These are phyloP conservation scores for Linyphia triangularis DNA, from an alignment of 2,888 invertebrate species.

Conservation along the genomic window DNA sequence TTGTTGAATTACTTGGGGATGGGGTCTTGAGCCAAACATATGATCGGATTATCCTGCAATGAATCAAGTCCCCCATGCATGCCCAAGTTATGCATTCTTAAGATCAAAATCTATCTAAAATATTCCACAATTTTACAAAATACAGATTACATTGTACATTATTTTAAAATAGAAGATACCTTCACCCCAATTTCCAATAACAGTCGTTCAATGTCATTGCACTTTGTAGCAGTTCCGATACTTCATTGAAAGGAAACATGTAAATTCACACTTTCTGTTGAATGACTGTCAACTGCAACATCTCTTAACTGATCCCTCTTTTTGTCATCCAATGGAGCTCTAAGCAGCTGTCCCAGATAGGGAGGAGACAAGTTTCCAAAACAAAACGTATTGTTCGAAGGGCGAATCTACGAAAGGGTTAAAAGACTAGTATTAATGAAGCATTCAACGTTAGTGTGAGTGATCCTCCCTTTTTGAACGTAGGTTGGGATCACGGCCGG, in stretches of 20 bases:
- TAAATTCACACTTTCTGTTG: neutral
- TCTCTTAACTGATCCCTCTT: neutral
- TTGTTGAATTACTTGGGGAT: too few relatives aligned
- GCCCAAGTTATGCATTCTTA: too few relatives aligned
- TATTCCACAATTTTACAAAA: too few relatives aligned
- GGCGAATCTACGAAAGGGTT: slow-evolving; percentile 48
- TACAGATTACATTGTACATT: too few relatives aligned
- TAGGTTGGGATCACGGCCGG: slow-evolving; percentile 38
- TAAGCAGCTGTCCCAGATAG: slow-evolving; percentile 4
- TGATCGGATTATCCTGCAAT: too few relatives aligned
- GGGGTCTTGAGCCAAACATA: too few relatives aligned
- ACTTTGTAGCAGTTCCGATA: neutral
- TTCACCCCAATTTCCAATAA: neutral
- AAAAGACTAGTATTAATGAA: slow-evolving; percentile 39
- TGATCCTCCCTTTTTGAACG: slow-evolving; percentile 55
- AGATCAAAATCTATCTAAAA: too few relatives aligned
- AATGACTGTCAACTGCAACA: neutral
- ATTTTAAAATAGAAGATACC: too few relatives aligned
- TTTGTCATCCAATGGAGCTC: slow-evolving; percentile 25
- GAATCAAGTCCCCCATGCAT: too few relatives aligned
- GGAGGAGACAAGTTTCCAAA: slow-evolving; percentile 26
- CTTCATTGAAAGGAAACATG: neutral
- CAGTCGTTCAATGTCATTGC: neutral
- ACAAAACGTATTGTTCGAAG: slow-evolving; percentile 41
- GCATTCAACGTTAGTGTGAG: slow-evolving; percentile 4